Percentiles rank a stretch among this genome's conserved stretches.
Conservation (phyloP, 2,888 invertebrate genomes). For the Drosophila infuscata region DNA sequence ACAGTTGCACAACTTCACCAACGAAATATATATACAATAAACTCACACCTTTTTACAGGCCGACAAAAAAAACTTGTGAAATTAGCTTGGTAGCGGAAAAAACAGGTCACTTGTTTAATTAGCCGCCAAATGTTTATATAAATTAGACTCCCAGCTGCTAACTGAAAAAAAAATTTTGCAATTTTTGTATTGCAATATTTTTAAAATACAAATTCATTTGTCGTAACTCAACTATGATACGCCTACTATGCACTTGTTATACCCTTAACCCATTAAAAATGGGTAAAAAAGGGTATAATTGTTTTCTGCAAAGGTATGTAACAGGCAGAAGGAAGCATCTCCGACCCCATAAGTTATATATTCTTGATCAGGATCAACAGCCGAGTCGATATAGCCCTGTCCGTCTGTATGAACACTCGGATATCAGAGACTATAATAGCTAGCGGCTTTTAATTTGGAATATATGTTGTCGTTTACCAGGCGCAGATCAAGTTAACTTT, state of each 20-base stretch:
- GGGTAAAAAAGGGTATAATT: too few relatives aligned
- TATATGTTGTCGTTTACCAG: too few relatives aligned
- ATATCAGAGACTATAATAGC: too few relatives aligned
- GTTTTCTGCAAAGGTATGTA: too few relatives aligned
- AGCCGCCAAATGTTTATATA: conserved; percentile 11
- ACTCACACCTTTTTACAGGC: neutral
- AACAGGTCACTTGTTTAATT: conserved; percentile 36
- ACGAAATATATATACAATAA: conserved; percentile 2
- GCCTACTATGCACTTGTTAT: neutral
- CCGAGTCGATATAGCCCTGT: too few relatives aligned
- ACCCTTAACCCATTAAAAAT: too few relatives aligned
- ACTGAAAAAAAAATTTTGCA: conserved; percentile 11
- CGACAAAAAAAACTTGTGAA: conserved; percentile 7
- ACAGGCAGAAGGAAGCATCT: too few relatives aligned
- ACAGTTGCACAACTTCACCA: conserved; percentile 1
- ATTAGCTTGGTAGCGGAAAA: conserved; percentile 18
- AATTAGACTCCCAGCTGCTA: conserved; percentile 14
- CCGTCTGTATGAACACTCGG: too few relatives aligned
- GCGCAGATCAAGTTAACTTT: too few relatives aligned
- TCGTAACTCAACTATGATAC: neutral
- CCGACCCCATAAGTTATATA: too few relatives aligned
- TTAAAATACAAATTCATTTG: neutral
- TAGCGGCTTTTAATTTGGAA: too few relatives aligned
- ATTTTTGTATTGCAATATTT: neutral
- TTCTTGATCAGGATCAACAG: too few relatives aligned